Percentiles rank a stretch among this genome's conserved stretches.
These are phyloP conservation scores for Eurosta solidaginis DNA, from an alignment of 1,140 invertebrate species.

Conservation along the genomic window DNA sequence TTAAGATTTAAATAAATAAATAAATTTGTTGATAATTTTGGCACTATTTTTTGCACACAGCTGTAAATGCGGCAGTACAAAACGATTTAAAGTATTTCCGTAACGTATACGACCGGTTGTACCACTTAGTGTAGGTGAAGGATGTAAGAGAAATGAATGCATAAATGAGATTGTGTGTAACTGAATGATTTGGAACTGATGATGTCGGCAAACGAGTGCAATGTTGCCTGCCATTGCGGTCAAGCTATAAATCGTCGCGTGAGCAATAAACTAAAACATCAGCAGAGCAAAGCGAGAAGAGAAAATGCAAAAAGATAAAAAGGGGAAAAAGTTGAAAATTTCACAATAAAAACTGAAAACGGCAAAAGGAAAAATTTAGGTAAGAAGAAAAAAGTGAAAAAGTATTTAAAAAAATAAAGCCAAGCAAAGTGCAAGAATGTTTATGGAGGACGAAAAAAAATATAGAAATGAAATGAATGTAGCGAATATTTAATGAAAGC, in stretches of 20 bases:
- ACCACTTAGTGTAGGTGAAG: not conserved
- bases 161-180: not conserved
- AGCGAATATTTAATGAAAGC: slow-evolving; percentile 15
- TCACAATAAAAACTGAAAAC: too few species aligned
- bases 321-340: not conserved
- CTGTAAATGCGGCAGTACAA: not conserved
- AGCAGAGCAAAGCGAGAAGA: not conserved
- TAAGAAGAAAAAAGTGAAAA: too few species aligned
- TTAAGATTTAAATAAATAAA: too few species aligned
- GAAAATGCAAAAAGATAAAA: not conserved
- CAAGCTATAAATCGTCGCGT: slow-evolving; percentile 24
- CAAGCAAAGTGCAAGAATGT: not conserved
- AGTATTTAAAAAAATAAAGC: too few species aligned
- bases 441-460: not conserved
- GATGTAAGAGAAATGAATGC: not conserved
- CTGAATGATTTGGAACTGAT: slow-evolving; percentile 18
- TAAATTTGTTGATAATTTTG: too few species aligned
- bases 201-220: slow-evolving; percentile 15
- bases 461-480: not conserved
- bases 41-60: too few species aligned
- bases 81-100: not conserved
- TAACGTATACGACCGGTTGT: slow-evolving; percentile 1
- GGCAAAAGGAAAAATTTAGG: too few species aligned
- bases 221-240: slow-evolving; percentile 12
- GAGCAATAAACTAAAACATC: slow-evolving; percentile 8